phyloP scores from a whole-genome alignment of 2,797 vertebrate species.

The Coracias cyanogaster region DNA sequence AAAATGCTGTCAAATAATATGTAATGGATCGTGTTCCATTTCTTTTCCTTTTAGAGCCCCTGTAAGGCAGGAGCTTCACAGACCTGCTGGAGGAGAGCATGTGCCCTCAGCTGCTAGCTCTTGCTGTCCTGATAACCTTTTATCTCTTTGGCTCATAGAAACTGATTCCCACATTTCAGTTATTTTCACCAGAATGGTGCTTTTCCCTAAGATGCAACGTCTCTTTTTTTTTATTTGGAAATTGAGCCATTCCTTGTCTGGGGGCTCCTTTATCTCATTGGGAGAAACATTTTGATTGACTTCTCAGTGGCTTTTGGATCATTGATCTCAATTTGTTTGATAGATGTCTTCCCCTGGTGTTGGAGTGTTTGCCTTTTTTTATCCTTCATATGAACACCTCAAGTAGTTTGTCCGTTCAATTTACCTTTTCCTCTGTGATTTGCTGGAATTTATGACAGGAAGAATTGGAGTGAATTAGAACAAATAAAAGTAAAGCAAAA shows the following conservation, averaged over 20 bases:
- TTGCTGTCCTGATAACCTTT: neutral
- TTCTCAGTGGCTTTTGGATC: neutral
- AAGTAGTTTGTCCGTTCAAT: neutral
- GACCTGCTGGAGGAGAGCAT: neutral
- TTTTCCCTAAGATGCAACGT: neutral
- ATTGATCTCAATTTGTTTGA: slow-evolving; percentile 1
- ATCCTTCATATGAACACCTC: neutral
- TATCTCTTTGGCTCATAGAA: neutral
- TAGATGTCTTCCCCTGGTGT: neutral
- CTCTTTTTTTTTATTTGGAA: neutral
- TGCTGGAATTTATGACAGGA: neutral
- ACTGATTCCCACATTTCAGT: neutral
- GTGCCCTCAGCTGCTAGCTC: neutral
- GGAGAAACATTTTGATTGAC: neutral
- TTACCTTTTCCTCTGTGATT: neutral
- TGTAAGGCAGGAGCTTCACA: neutral
- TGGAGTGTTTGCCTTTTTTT: neutral
- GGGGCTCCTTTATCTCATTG: neutral
- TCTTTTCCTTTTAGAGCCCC: neutral
- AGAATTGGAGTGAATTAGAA: neutral
- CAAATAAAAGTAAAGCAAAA: neutral
- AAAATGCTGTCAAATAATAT: neutral
- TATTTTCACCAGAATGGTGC: neutral
- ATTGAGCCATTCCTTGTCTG: neutral
- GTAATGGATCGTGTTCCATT: neutral